Conservation (phyloP, 1,140 invertebrate genomes). For the Trachymyrmex cornetzi region DNA sequence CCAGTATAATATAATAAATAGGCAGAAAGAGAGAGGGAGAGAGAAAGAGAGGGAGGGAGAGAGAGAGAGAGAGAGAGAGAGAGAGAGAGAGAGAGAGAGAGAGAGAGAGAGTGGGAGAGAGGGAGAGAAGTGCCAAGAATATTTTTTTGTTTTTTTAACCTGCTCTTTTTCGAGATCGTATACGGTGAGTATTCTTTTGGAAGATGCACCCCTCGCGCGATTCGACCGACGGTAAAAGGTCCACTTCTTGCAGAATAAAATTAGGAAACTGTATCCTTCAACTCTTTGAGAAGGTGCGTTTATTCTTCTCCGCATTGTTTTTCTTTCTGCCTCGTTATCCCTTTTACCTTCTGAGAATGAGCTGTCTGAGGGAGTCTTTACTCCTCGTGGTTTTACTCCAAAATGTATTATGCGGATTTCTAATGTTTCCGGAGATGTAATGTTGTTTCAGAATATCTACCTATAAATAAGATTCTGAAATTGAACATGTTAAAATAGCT, state of each 20-base stretch:
- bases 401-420: conserved; percentile 36
- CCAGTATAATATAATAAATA: conserved; percentile 81
- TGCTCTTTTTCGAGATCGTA: conserved; percentile 57
- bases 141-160: conserved; percentile 61
- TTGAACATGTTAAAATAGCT: neutral
- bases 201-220: conserved; percentile 51
- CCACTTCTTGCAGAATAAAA: conserved; percentile 75
- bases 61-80: conserved; percentile 39
- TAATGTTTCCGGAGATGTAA: conserved; percentile 12
- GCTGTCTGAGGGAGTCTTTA: conserved; percentile 68
- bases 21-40: conserved; percentile 19
- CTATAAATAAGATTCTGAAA: neutral
- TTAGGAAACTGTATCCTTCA: conserved; percentile 76
- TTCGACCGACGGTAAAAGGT: conserved; percentile 63
- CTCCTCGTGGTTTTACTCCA: conserved; percentile 18
- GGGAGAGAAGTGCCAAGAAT: conserved; percentile 12
- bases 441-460: neutral
- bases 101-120: conserved; percentile 44
- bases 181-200: conserved; percentile 68
- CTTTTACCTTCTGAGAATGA: conserved; percentile 72
- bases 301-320: conserved; percentile 75
- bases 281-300: conserved; percentile 75
- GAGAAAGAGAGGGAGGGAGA: conserved; percentile 23
- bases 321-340: conserved; percentile 76
- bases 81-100: conserved; percentile 25